Conservation (phyloP, 53 echinoderm and acorn worm species). For the Echinometra lucunter region DNA sequence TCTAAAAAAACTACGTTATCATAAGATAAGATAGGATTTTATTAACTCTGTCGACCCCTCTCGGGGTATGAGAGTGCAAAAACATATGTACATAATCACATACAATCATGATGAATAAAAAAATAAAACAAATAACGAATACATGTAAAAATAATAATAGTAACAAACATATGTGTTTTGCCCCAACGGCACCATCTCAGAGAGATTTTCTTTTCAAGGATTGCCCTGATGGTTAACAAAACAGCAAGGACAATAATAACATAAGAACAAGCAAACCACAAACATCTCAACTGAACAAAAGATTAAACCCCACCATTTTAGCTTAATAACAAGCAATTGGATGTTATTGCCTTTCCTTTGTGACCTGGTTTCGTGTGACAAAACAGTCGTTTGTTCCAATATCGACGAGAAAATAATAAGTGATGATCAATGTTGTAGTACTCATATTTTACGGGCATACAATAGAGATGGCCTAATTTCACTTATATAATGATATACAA, state of each 20-base stretch:
- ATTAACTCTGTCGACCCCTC: too few relatives aligned
- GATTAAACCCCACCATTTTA: neutral
- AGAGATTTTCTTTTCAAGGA: too few relatives aligned
- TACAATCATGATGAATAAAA: too few relatives aligned
- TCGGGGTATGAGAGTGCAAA: too few relatives aligned
- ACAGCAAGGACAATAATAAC: too few relatives aligned
- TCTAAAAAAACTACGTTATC: too few relatives aligned
- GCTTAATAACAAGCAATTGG: neutral
- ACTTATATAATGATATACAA: too few relatives aligned
- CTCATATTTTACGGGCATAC: neutral
- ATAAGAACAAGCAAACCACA: neutral
- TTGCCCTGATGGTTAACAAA: too few relatives aligned
- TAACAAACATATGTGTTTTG: neutral
- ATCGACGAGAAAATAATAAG: neutral
- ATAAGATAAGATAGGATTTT: too few relatives aligned
- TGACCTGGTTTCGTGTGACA: neutral
- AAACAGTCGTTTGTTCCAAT: neutral
- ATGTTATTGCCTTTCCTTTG: neutral
- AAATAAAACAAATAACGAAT: too few relatives aligned
- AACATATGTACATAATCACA: too few relatives aligned
- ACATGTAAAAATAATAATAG: too few relatives aligned
- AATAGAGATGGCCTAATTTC: neutral
- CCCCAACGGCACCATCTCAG: neutral
- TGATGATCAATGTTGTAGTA: neutral
- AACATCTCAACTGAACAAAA: neutral